Conservation (phyloP, 2,113 vertebrate species). For the Agapornis roseicollis region DNA sequence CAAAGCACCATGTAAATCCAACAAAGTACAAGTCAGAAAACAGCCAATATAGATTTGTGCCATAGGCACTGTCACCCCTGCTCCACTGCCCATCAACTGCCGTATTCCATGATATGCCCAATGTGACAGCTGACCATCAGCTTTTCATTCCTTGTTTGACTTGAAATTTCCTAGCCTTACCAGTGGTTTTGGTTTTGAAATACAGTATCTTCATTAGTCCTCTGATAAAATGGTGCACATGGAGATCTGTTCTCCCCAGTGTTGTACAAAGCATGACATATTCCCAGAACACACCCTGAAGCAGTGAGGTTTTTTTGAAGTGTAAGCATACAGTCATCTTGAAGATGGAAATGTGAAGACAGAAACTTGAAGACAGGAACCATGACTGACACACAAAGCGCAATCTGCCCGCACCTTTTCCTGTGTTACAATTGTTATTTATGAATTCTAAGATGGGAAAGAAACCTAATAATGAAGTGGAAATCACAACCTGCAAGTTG, state of each 20-base stretch:
- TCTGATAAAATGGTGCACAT: background rate
- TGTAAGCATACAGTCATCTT: background rate
- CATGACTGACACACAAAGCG: background rate
- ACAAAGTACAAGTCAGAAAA: background rate
- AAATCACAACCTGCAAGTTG: background rate
- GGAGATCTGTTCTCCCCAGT: background rate
- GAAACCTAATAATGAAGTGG: background rate
- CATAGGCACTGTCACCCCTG: background rate
- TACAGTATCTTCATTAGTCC: background rate
- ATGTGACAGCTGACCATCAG: background rate
- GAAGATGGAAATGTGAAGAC: background rate
- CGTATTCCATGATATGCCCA: background rate
- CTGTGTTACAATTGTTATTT: background rate
- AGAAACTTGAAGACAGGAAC: slow-evolving; percentile 1
- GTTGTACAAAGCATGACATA: background rate
- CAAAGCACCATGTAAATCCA: background rate
- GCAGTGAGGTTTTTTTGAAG: background rate
- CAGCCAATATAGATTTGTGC: background rate
- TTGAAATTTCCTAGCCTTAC: background rate
- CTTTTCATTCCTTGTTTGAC: background rate
- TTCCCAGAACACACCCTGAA: background rate
- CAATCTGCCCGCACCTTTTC: background rate
- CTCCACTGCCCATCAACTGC: background rate
- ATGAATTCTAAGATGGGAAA: slow-evolving; percentile 5
- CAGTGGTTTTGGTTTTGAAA: background rate